Evolutionary conservation across 1,140 invertebrate genomes (phyloP), one percentile per base, ranked within the genome.

Genomic region (Thalassaphorura encarpata): DNA sequence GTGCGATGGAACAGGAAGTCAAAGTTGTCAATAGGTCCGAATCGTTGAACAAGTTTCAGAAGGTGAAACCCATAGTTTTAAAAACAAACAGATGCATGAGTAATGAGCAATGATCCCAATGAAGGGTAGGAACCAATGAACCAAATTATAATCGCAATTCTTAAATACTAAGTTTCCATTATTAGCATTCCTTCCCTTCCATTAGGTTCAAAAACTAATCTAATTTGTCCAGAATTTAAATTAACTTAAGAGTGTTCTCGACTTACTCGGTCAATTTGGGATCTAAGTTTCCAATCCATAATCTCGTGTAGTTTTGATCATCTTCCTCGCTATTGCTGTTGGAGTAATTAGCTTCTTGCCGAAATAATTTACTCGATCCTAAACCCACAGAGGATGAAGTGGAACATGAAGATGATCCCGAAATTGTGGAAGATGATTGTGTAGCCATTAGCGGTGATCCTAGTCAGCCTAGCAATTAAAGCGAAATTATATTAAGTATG

Each of bases 261-360:
- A 63, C 71, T 71, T 71, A 77, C 75, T 77, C 76, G 60, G 73
- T 76, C 18, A 77, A 61, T 54, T 72, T 67, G 23, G 66, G 61
- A 54, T 76, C 75, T 39, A 77, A 64, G 64, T 77, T 77, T 13
- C 76, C 76, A 52, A 77, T 72, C 76, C 76, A 77, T 15, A 77
- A 59, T 54, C 75, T 63, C 36, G 68, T 67, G 33, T 16, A 40
- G 23, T 39, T 27, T 19, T 33, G 15, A 8, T 33, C 36, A 26
- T 40, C 15, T 18, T 24, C 11, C 8, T 16, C 31, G 33, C 11
- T 23, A 51, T 4, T 51, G 16, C 54, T 16, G n/a, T 3, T 36
- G 11, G 33, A 36, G 11, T 11, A 36, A n/a, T 36, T n/a, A 11
- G 11, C 33, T 36, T 36, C 33, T 36, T 11, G 11, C 33, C n/a